These are phyloP conservation scores for Pogonognathellus flavescens DNA, from an alignment of 1,140 invertebrate genomes.

Conservation along the genomic window DNA sequence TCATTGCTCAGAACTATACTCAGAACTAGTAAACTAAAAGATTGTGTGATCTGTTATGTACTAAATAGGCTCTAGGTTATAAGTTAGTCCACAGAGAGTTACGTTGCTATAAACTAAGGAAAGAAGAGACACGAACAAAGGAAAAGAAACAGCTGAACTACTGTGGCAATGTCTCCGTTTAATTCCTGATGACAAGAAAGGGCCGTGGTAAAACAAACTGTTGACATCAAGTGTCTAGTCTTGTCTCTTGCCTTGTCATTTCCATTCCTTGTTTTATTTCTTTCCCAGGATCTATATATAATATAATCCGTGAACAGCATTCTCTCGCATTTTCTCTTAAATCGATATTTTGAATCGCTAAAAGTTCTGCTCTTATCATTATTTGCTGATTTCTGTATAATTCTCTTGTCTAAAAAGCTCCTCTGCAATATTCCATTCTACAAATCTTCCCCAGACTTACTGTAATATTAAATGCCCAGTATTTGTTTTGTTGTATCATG, in stretches of 20 bases:
- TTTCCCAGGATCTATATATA: not conserved
- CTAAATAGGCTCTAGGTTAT: slow-evolving; percentile 23
- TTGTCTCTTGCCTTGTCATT: slow-evolving; percentile 30
- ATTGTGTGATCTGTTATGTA: slow-evolving; percentile 29
- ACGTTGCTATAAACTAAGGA: not conserved
- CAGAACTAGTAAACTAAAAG: not conserved
- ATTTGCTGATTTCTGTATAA: not conserved
- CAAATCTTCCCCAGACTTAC: no score
- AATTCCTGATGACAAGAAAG: slow-evolving; percentile 48
- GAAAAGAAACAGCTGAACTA: slow-evolving; percentile 14
- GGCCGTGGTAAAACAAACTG: slow-evolving; percentile 37
- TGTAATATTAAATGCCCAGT: no score
- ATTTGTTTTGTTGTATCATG: no score
- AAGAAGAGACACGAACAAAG: not conserved
- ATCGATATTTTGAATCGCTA: no score
- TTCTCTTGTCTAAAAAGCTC: not conserved
- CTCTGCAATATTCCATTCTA: no score
- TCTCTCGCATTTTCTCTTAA: no score
- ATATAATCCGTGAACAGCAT: no score
- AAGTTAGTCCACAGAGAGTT: slow-evolving; percentile 30
- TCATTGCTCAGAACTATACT: not conserved
- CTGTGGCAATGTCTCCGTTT: slow-evolving; percentile 17
- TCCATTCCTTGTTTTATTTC: slow-evolving; percentile 30
- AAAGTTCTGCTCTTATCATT: no score
- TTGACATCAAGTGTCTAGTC: slow-evolving; percentile 43